Evolutionary conservation across 2,888 invertebrate genomes (phyloP).

Genomic region (Athalia circularis): DNA sequence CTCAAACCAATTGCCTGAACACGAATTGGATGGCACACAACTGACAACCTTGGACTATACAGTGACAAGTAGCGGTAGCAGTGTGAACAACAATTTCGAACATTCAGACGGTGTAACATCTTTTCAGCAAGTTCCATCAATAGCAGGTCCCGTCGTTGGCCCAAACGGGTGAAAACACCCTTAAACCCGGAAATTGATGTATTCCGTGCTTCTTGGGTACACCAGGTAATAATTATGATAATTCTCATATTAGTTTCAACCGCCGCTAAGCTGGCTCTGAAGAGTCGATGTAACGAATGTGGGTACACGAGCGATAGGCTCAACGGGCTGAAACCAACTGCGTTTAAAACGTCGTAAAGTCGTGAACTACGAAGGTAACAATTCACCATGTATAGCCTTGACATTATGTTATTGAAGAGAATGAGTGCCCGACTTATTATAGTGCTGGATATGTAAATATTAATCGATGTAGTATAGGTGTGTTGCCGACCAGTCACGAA

Average conservation of each 20-base stretch:
- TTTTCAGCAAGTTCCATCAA: conserved; percentile 61
- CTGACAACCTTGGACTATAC: conserved; percentile 68
- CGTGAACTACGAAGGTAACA: neutral
- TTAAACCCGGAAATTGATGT: conserved; percentile 23
- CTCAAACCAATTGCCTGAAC: conserved; percentile 55
- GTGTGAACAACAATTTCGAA: conserved; percentile 69
- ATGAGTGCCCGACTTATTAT: conserved; percentile 40
- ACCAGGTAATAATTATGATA: conserved; percentile 32
- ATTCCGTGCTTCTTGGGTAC: conserved; percentile 29
- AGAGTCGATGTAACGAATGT: conserved; percentile 31
- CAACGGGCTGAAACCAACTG: neutral
- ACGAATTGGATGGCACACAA: conserved; percentile 66
- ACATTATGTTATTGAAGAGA: conserved; percentile 35
- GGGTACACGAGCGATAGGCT: neutral
- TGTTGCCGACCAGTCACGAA: conserved; percentile 38
- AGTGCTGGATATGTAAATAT: conserved; percentile 45
- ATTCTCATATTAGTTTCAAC: conserved; percentile 22
- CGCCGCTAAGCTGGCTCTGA: conserved; percentile 12
- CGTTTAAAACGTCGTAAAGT: conserved; percentile 3
- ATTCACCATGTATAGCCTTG: conserved; percentile 21
- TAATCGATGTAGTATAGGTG: conserved; percentile 46
- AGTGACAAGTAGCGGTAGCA: conserved; percentile 65
- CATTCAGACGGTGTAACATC: conserved; percentile 57
- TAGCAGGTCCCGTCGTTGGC: conserved; percentile 65
- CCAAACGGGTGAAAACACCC: conserved; percentile 68